Evolutionary conservation across 2,888 invertebrate genomes (phyloP), one percentile per base, ranked within the genome.

Genomic region (Cerastoderma edule): DNA sequence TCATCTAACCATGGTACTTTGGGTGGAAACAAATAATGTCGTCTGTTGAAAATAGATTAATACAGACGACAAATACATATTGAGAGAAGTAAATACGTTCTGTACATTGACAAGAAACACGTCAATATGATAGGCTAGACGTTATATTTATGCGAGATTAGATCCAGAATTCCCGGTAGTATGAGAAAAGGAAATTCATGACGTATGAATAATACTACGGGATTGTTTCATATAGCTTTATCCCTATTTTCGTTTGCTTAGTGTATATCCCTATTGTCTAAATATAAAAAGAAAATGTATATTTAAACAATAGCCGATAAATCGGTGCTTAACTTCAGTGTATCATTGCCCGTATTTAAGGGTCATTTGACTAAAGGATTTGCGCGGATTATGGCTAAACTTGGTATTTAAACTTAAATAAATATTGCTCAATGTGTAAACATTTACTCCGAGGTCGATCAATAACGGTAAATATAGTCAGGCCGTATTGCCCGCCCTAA

Each of bases 301-400:
- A n/a, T n/a, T n/a, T n/a, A n/a, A n/a, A 56, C 32, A 32, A 56
- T 39, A 60, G 8, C 24, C 24, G 16, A 22, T 46, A 39, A 56
- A 67, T 67, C 54, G 39, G 24, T 54, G 39, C 39, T 80, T 77
- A 80, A 77, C 67, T 67, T 73, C 27, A 46, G 30, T 54, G 39
- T 63, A 67, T 63, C 54, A 19, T 57, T 16, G 53, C 50, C 22
- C 53, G 35, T n/a, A n/a, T n/a, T 39, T 19, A 54, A 74, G 73
- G 72, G 64, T 68, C 64, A 64, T 67, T 68, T 74, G 68, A 54
- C 35, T 64, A 54, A 63, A 60, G 53, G 63, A 70, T 70, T 70
- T 60, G 33, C 48, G n/a, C 27, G 70, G 46, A 68, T 68, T 56
- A 66, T 32, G 50, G 33, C 30, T 50, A 33, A 66, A 66, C 33